Percentiles rank a stretch among this genome's conserved stretches.
Conservation (phyloP, 2,113 vertebrate genomes). For the Lepidothrix coronata region DNA sequence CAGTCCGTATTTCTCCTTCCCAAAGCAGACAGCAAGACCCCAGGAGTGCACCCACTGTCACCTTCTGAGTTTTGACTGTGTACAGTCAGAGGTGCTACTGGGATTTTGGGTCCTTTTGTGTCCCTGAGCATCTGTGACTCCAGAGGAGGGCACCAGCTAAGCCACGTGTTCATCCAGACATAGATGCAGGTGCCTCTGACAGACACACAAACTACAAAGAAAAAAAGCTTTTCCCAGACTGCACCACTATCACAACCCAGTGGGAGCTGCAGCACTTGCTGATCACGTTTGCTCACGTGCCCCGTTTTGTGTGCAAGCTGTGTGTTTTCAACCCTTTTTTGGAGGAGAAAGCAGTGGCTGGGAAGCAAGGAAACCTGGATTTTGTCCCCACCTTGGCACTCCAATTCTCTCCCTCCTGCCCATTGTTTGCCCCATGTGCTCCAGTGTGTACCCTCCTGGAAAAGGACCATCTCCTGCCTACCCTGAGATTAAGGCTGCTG, state of each 20-base stretch:
- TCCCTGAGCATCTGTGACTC: not conserved
- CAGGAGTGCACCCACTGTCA: not conserved
- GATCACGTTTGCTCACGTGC: fast-evolving
- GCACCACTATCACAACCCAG: not conserved
- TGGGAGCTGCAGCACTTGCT: not conserved
- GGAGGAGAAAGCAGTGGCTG: not conserved
- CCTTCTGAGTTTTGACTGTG: not conserved
- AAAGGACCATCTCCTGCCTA: not conserved
- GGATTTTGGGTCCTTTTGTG: not conserved
- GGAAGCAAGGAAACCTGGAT: not conserved
- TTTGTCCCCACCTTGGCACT: not conserved
- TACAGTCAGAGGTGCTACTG: not conserved
- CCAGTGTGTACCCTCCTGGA: fast-evolving
- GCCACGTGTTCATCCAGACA: fast-evolving
- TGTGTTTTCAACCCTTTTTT: not conserved
- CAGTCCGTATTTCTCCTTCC: not conserved
- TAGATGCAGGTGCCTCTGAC: not conserved
- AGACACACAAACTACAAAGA: not conserved
- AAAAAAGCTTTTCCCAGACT: not conserved
- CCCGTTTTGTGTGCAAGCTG: fast-evolving
- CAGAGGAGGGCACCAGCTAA: not conserved
- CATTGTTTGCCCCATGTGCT: fast-evolving
- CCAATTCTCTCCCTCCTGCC: not conserved
- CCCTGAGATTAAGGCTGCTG: not conserved
- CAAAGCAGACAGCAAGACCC: not conserved